Base-by-base conservation (phyloP, 2,113 vertebrate genomes). In the Tachuris rubrigastra region DNA sequence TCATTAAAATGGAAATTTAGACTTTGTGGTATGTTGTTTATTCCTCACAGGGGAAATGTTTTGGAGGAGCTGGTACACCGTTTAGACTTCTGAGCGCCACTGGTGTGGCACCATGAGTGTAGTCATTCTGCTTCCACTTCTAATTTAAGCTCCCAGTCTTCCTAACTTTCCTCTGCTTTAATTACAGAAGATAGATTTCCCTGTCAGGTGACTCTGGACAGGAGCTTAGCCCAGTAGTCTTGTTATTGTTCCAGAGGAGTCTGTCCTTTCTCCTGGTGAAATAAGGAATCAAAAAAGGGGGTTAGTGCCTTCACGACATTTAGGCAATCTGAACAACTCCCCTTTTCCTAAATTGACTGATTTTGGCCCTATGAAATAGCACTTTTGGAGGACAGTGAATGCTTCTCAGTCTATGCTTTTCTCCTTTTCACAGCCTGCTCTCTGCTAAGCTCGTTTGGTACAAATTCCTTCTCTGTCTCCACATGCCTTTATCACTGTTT, bases 1-100 rank as follows among this genome's bases (percentile, higher is more conserved):
- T 72, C 93, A 91, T 89, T 89, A 71, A 91, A 93, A 87, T 63
- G 60, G 87, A 89, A 93, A 87, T 93, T 56, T 52, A 75, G 44
- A 28, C 58, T 92, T 95, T 56, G 74, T 90, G 83, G 52, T 77
- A n/a, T 44, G 53, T 78, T 94, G 71, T 85, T 95, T 89, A 71
- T 82, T 87, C 62, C 74, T 31, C 44, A 52, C 49, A 67, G 42
- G 69, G 74, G 82, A 79, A 82, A 71, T 74, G 87, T 75, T 88
- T 78, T 84, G 56, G 47, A 81, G 81, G 39, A 85, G 66, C 74
- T 79, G 65, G 19, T 85, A 27, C 22, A 49, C 78, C 49, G 42
- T 68, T 78, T 77, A 75, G 39, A n/a, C 22, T 68, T 85, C 28
- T 33, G 37, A 76, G 67, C 2, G 1, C 49, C 65, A 27, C 80